Evolutionary conservation across 2,888 invertebrate genomes (phyloP).

Genomic region (Fragum fragum): DNA sequence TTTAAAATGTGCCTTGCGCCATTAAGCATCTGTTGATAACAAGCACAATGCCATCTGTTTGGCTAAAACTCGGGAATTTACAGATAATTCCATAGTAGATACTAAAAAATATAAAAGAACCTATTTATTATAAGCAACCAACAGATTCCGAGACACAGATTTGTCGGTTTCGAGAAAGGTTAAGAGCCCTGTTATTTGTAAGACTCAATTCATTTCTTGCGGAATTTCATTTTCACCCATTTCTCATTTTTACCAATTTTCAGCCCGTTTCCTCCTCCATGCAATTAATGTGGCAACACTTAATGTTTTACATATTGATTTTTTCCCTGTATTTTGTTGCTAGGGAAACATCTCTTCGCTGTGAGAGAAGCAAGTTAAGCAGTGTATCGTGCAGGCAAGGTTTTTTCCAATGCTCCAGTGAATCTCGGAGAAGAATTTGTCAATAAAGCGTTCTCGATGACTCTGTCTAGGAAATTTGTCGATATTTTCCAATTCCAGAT

Average conservation of each 20-base stretch:
- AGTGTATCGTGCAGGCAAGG: constrained; percentile 7
- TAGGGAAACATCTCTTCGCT: constrained; percentile 8
- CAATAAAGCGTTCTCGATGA: constrained; percentile 7
- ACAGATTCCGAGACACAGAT: too few relatives aligned
- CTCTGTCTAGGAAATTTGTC: constrained; percentile 22
- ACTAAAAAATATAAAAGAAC: too few relatives aligned
- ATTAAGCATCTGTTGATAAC: too few relatives aligned
- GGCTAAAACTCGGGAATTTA: too few relatives aligned
- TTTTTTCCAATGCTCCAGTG: constrained; percentile 14
- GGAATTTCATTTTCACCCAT: neutral
- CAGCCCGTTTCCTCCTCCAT: neutral
- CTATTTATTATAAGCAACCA: too few relatives aligned
- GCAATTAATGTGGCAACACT: constrained; percentile 25
- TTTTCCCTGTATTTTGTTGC: constrained; percentile 23
- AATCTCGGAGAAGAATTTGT: constrained; percentile 9
- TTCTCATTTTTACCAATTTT: neutral
- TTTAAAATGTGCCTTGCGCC: too few relatives aligned
- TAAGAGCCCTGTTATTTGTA: too few relatives aligned
- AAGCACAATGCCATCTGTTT: too few relatives aligned
- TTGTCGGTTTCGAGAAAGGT: too few relatives aligned
- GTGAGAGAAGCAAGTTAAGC: constrained; percentile 8
- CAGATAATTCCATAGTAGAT: too few relatives aligned
- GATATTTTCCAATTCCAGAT: constrained; percentile 7
- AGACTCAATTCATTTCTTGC: too few relatives aligned
- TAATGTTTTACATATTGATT: constrained; percentile 29